These are phyloP conservation scores for Anoura caudifer DNA, from an alignment of 2,113 vertebrate species.

Conservation along the genomic window DNA sequence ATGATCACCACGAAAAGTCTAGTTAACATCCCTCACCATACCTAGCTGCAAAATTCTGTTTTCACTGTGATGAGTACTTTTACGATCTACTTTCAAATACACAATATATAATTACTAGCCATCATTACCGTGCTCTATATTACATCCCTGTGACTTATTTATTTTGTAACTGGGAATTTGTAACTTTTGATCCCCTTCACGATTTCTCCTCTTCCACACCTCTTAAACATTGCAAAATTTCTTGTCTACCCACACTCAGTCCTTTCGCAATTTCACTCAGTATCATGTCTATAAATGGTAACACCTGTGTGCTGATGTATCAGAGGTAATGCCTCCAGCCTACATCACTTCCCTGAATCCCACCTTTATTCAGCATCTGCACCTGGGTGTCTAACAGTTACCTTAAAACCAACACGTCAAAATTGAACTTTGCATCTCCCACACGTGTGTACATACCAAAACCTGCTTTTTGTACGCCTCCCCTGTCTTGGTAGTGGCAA, in stretches of 20 bases:
- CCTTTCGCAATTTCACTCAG: background rate
- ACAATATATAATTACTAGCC: background rate
- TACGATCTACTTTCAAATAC: background rate
- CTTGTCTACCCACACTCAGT: background rate
- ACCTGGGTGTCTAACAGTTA: background rate
- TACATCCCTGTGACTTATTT: background rate
- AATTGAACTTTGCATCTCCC: background rate
- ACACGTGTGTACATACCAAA: too few relatives aligned
- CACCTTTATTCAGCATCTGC: background rate
- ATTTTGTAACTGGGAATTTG: background rate
- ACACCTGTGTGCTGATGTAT: background rate
- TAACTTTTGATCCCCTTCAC: background rate
- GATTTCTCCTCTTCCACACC: background rate
- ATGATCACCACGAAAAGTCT: background rate
- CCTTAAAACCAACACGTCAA: background rate
- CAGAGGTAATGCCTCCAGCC: background rate
- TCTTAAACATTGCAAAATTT: background rate
- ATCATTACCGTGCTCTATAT: background rate
- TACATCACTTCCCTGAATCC: background rate
- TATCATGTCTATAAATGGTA: background rate
- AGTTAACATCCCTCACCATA: background rate
- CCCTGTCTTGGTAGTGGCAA: background rate
- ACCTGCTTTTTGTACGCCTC: fast-evolving
- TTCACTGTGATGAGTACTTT: background rate
- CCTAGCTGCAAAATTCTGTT: background rate